Conservation (phyloP, 64 coral and sea anemone species). For the Montipora capricornis region DNA sequence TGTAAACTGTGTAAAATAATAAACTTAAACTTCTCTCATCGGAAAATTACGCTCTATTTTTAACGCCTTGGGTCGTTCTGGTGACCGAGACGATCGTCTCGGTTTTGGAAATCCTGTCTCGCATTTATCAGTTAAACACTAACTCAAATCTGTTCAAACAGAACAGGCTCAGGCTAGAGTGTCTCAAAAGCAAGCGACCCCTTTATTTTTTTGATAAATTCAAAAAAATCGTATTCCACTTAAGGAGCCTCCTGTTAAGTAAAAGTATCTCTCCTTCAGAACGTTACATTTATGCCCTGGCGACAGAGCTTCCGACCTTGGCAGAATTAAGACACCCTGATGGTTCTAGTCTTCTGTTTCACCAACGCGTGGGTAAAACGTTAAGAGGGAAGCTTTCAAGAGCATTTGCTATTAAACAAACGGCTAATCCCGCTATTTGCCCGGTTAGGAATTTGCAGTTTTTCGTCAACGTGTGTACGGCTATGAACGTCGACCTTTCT, state of each 20-base stretch:
- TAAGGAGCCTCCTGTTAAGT: constrained; percentile 10
- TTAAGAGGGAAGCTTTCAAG: too few species aligned
- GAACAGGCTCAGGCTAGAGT: constrained; percentile 43
- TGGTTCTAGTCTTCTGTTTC: neutral
- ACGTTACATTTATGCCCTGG: constrained; percentile 35
- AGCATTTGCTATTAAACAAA: too few species aligned
- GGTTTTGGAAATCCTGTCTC: constrained; percentile 30
- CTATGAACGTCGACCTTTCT: constrained; percentile 26
- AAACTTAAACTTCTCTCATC: too few species aligned
- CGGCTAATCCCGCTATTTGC: constrained; percentile 61
- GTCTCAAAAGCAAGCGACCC: constrained; percentile 12
- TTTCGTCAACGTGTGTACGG: constrained; percentile 30
- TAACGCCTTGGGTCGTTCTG: constrained; percentile 8
- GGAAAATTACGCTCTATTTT: constrained; percentile 19
- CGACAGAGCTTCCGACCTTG: constrained; percentile 47
- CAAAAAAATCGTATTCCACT: constrained; percentile 4
- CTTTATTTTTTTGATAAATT: constrained; percentile 54
- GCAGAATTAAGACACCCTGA: constrained; percentile 53
- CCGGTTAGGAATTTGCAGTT: constrained; percentile 57
- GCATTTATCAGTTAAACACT: constrained; percentile 9
- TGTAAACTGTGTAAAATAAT: too few species aligned
- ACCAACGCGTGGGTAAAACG: too few species aligned
- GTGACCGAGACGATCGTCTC: neutral
- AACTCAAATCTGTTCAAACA: constrained; percentile 25
- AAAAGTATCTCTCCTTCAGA: neutral